Conservation (phyloP, 2,888 invertebrate genomes). For the Rosalia funebris region DNA sequence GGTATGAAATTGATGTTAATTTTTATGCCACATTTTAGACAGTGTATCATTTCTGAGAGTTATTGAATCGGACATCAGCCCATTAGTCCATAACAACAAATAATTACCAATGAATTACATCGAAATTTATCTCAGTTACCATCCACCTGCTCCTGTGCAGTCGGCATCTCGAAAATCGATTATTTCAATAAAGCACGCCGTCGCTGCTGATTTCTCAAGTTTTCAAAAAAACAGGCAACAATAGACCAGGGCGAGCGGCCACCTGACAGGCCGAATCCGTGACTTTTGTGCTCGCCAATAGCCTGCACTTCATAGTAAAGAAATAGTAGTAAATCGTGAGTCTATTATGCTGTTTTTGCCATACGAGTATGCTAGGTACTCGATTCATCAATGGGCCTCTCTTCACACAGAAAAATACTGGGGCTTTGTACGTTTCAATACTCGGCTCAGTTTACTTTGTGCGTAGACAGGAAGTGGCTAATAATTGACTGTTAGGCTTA, state of each 20-base stretch:
- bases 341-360: slow-evolving; percentile 20
- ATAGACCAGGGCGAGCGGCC: slow-evolving; percentile 18
- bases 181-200: not conserved
- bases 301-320: slow-evolving; percentile 28
- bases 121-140: slow-evolving; percentile 15
- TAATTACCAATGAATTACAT: slow-evolving; percentile 6
- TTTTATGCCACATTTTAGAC: no score
- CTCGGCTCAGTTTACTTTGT: slow-evolving; percentile 44
- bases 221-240: slow-evolving; percentile 12
- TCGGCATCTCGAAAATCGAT: slow-evolving; percentile 4
- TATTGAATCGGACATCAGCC: no score
- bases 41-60: no score
- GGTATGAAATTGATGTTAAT: no score
- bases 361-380: slow-evolving; percentile 25
- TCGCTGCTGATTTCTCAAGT: slow-evolving; percentile 4
- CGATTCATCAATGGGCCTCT: slow-evolving; percentile 35
- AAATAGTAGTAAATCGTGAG: slow-evolving; percentile 29
- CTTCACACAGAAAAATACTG: slow-evolving; percentile 30
- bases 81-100: not conserved
- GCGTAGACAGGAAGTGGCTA: slow-evolving; percentile 50
- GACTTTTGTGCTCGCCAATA: slow-evolving; percentile 26
- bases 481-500: slow-evolving; percentile 50
- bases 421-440: slow-evolving; percentile 42
- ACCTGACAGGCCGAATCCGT: slow-evolving; percentile 23
- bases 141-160: not conserved